Base-by-base conservation (phyloP, 2,113 vertebrate species). In the Protomyctophum bolini region DNA sequence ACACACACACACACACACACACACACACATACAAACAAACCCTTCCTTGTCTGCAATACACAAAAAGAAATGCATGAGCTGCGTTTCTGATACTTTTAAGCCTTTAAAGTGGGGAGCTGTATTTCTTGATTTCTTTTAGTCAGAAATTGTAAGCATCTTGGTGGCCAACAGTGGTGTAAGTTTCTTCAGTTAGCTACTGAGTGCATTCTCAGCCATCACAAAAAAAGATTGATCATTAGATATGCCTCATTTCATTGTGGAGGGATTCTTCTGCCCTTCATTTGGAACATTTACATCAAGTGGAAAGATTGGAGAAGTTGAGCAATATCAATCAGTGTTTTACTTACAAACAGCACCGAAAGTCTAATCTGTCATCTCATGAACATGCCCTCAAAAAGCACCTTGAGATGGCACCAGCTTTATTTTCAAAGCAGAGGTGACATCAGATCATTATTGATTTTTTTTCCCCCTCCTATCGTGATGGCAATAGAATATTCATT, bases 61-160 rank as follows among this genome's bases (percentile, higher is more conserved):
- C 84, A 67, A 89, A 67, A 89, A 91, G 92, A 90, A 93, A 93
- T 92, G 92, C 92, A 93, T 92, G 92, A 92, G 91, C 92, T 91
- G 92, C 88, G 29, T 92, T 93, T 94, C 91, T 79, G 75, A 83
- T 77, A 70, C 83, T 92, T 91, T 89, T 58, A 85, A 91, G 87
- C 85, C 84, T 93, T 89, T 87, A 88, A 91, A 88, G 69, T 78
- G 60, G 79, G 89, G 73, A 89, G 80, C 83, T 83, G 77, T 89
- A 77, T 89, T 84, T 87, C 76, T 75, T 88, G 49, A 84, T 83
- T 89, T 87, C 79, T 72, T 83, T 69, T 88, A 60, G 80, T 85
- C 83, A 82, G 70, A 86, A 88, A 90, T 88, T 88, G 86, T 87
- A 89, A 91, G 75, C 65, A 71, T 89, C 77, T 79, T 10, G 51